A percentile compares a stretch with the other conserved stretches of the same genome.
Evolutionary conservation across 2,113 vertebrate species (phyloP).

Genomic region (Pygoscelis adeliae): DNA sequence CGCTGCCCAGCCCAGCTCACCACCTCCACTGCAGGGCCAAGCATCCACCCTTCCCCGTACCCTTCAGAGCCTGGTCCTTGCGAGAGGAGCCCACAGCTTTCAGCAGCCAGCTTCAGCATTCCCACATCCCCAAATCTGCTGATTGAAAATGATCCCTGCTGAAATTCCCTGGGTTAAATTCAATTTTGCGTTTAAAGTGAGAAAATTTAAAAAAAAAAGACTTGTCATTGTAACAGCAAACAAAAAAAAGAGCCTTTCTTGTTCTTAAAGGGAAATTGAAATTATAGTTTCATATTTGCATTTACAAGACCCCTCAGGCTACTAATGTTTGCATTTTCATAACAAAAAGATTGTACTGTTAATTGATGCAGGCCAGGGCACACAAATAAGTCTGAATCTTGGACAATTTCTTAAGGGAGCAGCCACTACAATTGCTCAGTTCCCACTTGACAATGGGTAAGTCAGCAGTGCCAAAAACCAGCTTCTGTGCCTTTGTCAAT

Average conservation of each 20-base stretch:
- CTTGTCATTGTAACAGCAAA: not conserved
- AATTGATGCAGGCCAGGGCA: conserved; percentile 13
- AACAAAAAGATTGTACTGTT: conserved; percentile 46
- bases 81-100: not conserved
- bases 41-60: not conserved
- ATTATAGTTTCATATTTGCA: conserved; percentile 44
- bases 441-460: not conserved
- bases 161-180: not conserved
- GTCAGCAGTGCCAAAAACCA: not conserved
- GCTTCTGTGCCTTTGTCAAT: not conserved
- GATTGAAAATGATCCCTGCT: not conserved
- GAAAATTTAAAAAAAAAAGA: not conserved
- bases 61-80: not conserved
- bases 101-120: not conserved
- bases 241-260: not conserved
- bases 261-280: conserved; percentile 35
- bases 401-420: conserved; percentile 22
- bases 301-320: conserved; percentile 52
- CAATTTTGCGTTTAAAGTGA: not conserved
- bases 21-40: not conserved
- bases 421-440: conserved; percentile 14
- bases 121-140: not conserved
- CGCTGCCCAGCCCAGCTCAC: not conserved
- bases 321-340: conserved; percentile 22
- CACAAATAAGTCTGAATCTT: conserved; percentile 32